Conservation (phyloP, 2,888 invertebrate genomes). For the Girardia tigrina region DNA sequence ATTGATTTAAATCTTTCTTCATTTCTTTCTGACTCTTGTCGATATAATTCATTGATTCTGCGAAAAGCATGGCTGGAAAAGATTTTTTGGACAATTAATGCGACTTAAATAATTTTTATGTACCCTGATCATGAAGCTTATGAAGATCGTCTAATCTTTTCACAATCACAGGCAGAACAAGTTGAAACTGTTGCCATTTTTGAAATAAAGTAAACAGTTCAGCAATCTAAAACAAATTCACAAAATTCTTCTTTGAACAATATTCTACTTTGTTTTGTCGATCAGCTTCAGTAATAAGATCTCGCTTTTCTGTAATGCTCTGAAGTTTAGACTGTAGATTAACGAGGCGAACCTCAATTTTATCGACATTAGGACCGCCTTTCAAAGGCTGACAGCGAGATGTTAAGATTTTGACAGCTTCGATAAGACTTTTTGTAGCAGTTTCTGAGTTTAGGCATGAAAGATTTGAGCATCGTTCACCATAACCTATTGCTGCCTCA, state of each 20-base stretch:
- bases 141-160: conserved; percentile 73
- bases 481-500: conserved; percentile 68
- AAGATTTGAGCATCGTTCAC: conserved; percentile 12
- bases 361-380: conserved; percentile 68
- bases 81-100: conserved; percentile 34
- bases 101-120: too few relatives aligned
- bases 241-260: not conserved
- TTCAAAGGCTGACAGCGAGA: conserved; percentile 64
- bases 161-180: conserved; percentile 54
- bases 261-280: conserved; percentile 51
- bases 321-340: conserved; percentile 64
- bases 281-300: conserved; percentile 53
- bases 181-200: not conserved
- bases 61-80: conserved; percentile 68
- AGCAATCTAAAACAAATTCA: not conserved
- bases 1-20: conserved; percentile 1
- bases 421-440: conserved; percentile 51
- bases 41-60: conserved; percentile 64
- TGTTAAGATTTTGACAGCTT: conserved; percentile 63
- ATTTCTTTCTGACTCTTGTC: conserved; percentile 43
- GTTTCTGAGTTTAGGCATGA: conserved; percentile 41
- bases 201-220: conserved; percentile 9
- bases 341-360: conserved; percentile 66
- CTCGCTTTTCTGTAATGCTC: conserved; percentile 56
- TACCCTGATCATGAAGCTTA: conserved; percentile 76